These are phyloP conservation scores for Ancistrus triradiatus DNA, from an alignment of 2,113 vertebrate genomes.

Conservation along the genomic window DNA sequence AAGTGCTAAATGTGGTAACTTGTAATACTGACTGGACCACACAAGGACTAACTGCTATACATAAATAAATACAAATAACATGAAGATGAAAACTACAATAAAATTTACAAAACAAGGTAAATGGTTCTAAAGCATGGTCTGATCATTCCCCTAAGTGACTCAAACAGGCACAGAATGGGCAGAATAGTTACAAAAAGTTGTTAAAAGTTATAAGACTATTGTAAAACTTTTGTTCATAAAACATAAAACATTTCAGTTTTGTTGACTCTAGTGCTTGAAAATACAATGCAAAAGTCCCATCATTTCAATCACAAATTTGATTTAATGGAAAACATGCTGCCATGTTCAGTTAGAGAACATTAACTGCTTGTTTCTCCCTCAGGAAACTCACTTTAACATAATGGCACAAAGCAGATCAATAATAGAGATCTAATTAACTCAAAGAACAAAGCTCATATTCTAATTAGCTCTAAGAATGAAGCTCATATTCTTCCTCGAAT, in stretches of 20 bases:
- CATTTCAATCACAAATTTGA: slow-evolving; percentile 9
- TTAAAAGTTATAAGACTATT: not conserved
- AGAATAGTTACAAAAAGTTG: not conserved
- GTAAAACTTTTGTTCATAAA: not conserved
- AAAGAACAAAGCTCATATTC: slow-evolving; percentile 44
- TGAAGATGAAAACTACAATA: too few relatives aligned
- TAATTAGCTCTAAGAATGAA: slow-evolving; percentile 46
- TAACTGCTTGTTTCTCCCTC: slow-evolving; percentile 29
- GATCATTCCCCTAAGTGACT: too few relatives aligned
- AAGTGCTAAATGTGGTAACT: too few relatives aligned
- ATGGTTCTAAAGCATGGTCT: too few relatives aligned
- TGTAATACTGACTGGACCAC: too few relatives aligned
- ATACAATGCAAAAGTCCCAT: not conserved
- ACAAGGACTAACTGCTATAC: too few relatives aligned
- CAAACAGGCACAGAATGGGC: too few relatives aligned
- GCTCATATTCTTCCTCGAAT: slow-evolving; percentile 42
- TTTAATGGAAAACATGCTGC: slow-evolving; percentile 13
- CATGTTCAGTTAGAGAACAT: slow-evolving; percentile 30
- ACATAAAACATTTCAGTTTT: not conserved
- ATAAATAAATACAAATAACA: not conserved
- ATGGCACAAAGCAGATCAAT: slow-evolving; percentile 44
- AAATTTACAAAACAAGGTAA: too few relatives aligned
- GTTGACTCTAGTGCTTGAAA: not conserved
- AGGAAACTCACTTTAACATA: slow-evolving; percentile 34
- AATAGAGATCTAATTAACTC: slow-evolving; percentile 55